Conservation (phyloP, 2,797 vertebrate species). For the Clamator glandarius region DNA sequence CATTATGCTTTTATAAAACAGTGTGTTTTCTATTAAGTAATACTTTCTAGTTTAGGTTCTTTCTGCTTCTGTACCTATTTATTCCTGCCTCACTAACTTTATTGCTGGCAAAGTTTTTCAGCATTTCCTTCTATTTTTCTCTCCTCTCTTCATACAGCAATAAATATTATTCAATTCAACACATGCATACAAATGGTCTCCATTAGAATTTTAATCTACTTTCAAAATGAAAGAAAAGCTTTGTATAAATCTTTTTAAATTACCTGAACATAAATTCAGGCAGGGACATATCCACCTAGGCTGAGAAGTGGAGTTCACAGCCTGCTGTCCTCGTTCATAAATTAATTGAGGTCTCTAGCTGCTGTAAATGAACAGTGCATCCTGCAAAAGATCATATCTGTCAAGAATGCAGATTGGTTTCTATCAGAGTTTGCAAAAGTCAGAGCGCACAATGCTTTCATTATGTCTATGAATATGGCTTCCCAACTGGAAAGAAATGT, state of each 20-base stretch:
- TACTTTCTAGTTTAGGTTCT: slow-evolving; percentile 27
- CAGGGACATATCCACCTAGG: slow-evolving; percentile 72
- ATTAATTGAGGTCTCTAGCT: slow-evolving; percentile 81
- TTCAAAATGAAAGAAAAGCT: slow-evolving; percentile 79
- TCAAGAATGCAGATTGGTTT: slow-evolving; percentile 81
- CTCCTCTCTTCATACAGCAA: slow-evolving; percentile 50
- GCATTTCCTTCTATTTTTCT: slow-evolving; percentile 55
- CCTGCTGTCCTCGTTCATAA: slow-evolving; percentile 76
- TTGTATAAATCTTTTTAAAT: slow-evolving; percentile 80
- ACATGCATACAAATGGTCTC: slow-evolving; percentile 81
- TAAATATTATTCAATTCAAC: slow-evolving; percentile 79
- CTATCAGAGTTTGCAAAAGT: slow-evolving; percentile 79
- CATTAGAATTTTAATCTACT: slow-evolving; percentile 83
- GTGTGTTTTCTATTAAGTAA: slow-evolving; percentile 36
- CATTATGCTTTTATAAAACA: slow-evolving; percentile 60
- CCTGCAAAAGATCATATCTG: slow-evolving; percentile 81
- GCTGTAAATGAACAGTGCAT: slow-evolving; percentile 75
- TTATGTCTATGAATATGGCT: slow-evolving; percentile 77
- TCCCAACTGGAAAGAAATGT: slow-evolving; percentile 81
- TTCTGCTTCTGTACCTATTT: slow-evolving; percentile 66
- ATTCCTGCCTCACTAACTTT: slow-evolving; percentile 73
- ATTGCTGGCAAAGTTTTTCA: slow-evolving; percentile 68
- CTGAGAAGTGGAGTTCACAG: slow-evolving; percentile 68
- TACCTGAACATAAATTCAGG: slow-evolving; percentile 78
- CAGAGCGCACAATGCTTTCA: slow-evolving; percentile 80